Evolutionary conservation across 2,888 invertebrate genomes (phyloP), one percentile per base, ranked within the genome.

Genomic region (Strigamia crassipes): DNA sequence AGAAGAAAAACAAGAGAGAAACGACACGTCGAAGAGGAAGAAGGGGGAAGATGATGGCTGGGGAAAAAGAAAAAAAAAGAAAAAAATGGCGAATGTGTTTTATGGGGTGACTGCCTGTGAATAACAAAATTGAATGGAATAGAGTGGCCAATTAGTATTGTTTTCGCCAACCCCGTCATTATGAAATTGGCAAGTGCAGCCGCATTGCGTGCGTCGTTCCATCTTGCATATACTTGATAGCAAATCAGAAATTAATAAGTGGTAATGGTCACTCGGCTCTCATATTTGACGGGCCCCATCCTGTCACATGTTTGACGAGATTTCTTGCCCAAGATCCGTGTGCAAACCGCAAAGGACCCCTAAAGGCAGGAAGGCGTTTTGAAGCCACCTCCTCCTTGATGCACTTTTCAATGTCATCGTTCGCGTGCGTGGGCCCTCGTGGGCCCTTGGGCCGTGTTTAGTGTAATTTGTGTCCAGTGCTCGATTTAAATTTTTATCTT

Each of bases 101-200:
- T 51, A 51, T 51, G 51, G 51, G 51, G 51, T 51, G 51, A 51
- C 51, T 10, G 51, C 51, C 2, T 51, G 51, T 51, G 51, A 51
- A 51, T 51, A 51, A 51, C 18, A 51, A 51, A 51, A 51, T 51
- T 51, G 51, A 51, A 51, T 51, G 12, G 51, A 51, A 51, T 51
- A 51, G 18, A 51, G 51, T 51, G 51, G 51, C 51, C 51, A 51
- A 51, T 51, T 51, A 51, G 51, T 51, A 51, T 51, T 51, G 51
- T 51, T 51, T 51, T 51, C 51, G 51, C 51, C 15, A 51, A 51
- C 51, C 51, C 51, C 51, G 51, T 51, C 51, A 51, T 51, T 51
- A 51, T 51, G 51, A 15, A 51, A 51, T 51, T 51, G 51, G 51
- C n/a, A 51, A 51, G 6, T 18, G 51, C 51, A 51, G 51, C 18